phyloP scores from a whole-genome alignment of 1,140 invertebrate species.

The Drosophila nasuta region DNA sequence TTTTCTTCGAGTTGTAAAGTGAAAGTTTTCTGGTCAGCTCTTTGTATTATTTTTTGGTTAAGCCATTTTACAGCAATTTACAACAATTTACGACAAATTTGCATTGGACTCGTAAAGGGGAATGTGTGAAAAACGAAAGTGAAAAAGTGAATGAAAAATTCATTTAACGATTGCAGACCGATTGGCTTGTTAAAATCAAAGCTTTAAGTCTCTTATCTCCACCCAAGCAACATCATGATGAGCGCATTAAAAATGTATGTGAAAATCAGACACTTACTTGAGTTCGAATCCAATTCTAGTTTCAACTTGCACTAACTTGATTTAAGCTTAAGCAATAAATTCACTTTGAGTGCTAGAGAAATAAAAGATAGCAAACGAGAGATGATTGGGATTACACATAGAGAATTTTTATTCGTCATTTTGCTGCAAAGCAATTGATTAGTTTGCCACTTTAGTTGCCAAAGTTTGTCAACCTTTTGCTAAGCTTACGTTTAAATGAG shows the following conservation, averaged over 20 bases:
- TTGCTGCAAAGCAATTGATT: neutral
- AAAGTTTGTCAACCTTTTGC: no score
- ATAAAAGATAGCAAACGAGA: neutral
- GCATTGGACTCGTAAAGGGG: conserved; percentile 48
- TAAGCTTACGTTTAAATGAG: no score
- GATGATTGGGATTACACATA: neutral
- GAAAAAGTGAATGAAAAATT: conserved; percentile 65
- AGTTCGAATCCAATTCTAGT: conserved; percentile 4
- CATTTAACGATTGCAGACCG: conserved; percentile 35
- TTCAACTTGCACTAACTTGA: neutral
- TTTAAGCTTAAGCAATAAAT: neutral
- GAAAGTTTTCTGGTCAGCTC: conserved; percentile 61
- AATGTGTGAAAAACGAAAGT: conserved; percentile 68
- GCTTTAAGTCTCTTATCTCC: neutral
- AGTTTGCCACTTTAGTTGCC: neutral
- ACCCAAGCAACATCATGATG: neutral
- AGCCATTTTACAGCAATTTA: conserved; percentile 65
- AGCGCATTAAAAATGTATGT: conserved; percentile 5
- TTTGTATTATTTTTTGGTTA: conserved; percentile 9
- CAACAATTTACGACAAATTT: conserved; percentile 79
- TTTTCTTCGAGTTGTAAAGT: conserved; percentile 41
- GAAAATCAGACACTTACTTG: no score
- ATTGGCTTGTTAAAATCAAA: conserved; percentile 9
- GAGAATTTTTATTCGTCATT: neutral
- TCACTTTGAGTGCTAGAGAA: neutral